Base-by-base conservation (phyloP, 2,113 vertebrate genomes). In the Condylura cristata region DNA sequence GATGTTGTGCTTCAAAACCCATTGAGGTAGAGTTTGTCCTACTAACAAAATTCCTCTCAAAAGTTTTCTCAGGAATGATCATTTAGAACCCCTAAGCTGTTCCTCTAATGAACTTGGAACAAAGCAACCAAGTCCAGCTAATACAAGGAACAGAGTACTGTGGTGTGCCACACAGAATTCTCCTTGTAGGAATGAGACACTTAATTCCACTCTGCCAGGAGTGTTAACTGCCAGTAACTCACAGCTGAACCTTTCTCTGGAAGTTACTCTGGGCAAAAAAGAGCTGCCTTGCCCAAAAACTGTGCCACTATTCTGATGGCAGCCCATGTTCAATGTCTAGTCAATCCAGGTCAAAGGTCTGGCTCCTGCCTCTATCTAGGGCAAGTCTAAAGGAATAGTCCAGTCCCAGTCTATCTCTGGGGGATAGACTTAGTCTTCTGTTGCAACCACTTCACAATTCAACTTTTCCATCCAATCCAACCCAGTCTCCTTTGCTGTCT, bases 331-430 rank as follows among this genome's bases (percentile, higher is more conserved):
- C 66, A 74, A 18, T 48, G 37, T 71, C 74, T 26, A 65, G 44
- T 41, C 68, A 86, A 4, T 13, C 6, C 1, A 51, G 37, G 48
- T 51, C 58, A 68, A 53, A 71, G 7, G 17, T 60, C 39, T 70
- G 84, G 66, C 30, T 34, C 26, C 81, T 76, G n/a, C 56, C 68
- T 92, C 51, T 86, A 17, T 28, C 1, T 39, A 32, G 65, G 80
- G 20, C 60, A 82, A 75, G 26, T 63, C 66, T 75, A 75, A 88
- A 94, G 60, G 53, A 60, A 26, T 51, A 83, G 79, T 91, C 79
- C 20, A 75, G 60, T 48, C 68, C 22, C 16, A 74, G 26, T 51
- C 13, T 51, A 65, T 80, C 46, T 41, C 72, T 9, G 13, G 51
- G 37, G 51, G 58, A 89, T 71, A 2, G 4, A 34, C 13, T 56